Percentiles rank a stretch among this genome's conserved stretches.
These are phyloP conservation scores for Oophaga pumilio DNA, from an alignment of 2,113 vertebrate species.

Conservation along the genomic window DNA sequence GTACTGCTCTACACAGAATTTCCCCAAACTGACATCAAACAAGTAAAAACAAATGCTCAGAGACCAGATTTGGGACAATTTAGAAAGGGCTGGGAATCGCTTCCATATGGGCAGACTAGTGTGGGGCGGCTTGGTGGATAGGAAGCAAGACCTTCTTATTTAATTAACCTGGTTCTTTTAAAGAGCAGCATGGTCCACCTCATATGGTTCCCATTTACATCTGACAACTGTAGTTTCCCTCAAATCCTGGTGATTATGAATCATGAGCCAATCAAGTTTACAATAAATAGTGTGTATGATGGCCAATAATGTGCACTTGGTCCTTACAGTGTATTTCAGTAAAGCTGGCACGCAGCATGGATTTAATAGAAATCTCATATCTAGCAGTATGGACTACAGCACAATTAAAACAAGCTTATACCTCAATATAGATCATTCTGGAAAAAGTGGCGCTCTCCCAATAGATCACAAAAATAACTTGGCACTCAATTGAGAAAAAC, in stretches of 20 bases:
- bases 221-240: constrained; percentile 68
- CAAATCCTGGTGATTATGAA: constrained; percentile 64
- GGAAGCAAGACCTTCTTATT: constrained; percentile 69
- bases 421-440: background rate
- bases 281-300: background rate
- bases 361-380: background rate
- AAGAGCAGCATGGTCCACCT: constrained; percentile 62
- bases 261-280: constrained; percentile 12
- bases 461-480: too few species aligned
- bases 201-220: constrained; percentile 71
- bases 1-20: constrained; percentile 64
- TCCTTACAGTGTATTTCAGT: background rate
- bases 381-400: background rate
- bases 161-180: constrained; percentile 68
- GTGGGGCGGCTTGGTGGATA: constrained; percentile 67
- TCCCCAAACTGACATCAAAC: constrained; percentile 70
- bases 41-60: constrained; percentile 72
- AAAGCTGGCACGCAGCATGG: background rate
- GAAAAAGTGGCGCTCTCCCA: background rate
- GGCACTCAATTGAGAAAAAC: too few species aligned
- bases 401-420: background rate
- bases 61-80: constrained; percentile 67
- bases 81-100: constrained; percentile 70
- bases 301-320: background rate
- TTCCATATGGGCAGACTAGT: constrained; percentile 68